A percentile compares a stretch with the other conserved stretches of the same genome.
Conservation (phyloP, 2,113 vertebrate genomes). For the Gopherus flavomarginatus region DNA sequence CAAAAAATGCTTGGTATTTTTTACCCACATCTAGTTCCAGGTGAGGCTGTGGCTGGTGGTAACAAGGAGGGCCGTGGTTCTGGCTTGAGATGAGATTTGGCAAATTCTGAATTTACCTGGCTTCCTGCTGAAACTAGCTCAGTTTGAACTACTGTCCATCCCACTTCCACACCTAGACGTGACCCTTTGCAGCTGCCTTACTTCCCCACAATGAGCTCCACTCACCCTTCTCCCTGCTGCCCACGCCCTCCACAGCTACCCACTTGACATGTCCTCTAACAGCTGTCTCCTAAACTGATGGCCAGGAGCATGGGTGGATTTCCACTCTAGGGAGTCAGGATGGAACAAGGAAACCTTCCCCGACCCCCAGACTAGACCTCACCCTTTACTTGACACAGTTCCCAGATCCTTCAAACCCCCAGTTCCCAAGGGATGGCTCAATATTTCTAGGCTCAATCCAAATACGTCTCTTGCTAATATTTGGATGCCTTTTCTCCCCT, state of each 20-base stretch:
- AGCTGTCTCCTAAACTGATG: not conserved
- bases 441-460: not conserved
- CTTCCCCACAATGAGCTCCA: not conserved
- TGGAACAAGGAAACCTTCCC: not conserved
- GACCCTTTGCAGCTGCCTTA: not conserved
- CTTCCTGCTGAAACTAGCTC: not conserved
- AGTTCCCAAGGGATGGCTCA: not conserved
- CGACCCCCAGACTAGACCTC: not conserved
- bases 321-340: not conserved
- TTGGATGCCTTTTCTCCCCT: not conserved
- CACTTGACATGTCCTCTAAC: not conserved
- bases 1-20: accelerated
- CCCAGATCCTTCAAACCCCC: not conserved
- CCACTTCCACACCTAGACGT: not conserved
- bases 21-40: accelerated
- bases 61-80: no score
- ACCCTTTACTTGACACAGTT: not conserved
- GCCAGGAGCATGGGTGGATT: not conserved
- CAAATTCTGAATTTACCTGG: not conserved
- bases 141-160: not conserved
- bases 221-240: not conserved
- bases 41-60: not conserved
- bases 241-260: not conserved
- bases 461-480: not conserved
- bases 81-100: not conserved